Conservation (phyloP, 2,888 invertebrate species). For the Leucoptera coffeella region DNA sequence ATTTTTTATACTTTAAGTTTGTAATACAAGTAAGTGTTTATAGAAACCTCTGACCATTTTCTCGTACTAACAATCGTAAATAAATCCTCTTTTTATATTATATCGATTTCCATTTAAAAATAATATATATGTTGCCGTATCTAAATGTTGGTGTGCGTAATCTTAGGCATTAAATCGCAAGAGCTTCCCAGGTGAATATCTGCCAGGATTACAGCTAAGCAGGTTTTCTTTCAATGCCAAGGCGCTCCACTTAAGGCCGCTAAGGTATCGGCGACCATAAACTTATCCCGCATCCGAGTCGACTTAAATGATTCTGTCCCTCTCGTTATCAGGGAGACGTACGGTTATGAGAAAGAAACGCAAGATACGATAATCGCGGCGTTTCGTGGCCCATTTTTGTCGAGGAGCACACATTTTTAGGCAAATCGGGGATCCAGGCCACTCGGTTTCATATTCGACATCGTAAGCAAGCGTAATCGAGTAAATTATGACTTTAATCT, state of each 20-base stretch:
- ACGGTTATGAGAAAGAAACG: slow-evolving; percentile 27
- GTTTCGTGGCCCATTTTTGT: no score
- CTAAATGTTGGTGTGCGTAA: no score
- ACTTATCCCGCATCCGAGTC: slow-evolving; percentile 28
- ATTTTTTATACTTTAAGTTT: no score
- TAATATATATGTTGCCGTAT: no score
- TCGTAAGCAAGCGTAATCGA: slow-evolving; percentile 30
- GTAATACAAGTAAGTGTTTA: no score
- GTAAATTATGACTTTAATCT: slow-evolving; percentile 43
- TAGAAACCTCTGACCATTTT: no score
- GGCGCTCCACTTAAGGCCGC: slow-evolving; percentile 38
- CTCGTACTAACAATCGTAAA: no score
- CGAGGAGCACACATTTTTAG: no score
- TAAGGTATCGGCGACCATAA: slow-evolving; percentile 42
- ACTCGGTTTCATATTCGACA: slow-evolving; percentile 31
- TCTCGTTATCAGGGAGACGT: slow-evolving; percentile 38
- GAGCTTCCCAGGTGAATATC: slow-evolving; percentile 38
- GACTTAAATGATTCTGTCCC: slow-evolving; percentile 44
- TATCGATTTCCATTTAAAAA: no score
- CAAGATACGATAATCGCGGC: no score
- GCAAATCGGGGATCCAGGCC: no score
- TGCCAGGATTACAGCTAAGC: slow-evolving; percentile 26
- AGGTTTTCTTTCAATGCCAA: slow-evolving; percentile 29
- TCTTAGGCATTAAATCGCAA: slow-evolving; percentile 48
- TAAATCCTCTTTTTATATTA: no score